phyloP scores from a whole-genome alignment of 2,888 invertebrate species.

The Antitype chi region DNA sequence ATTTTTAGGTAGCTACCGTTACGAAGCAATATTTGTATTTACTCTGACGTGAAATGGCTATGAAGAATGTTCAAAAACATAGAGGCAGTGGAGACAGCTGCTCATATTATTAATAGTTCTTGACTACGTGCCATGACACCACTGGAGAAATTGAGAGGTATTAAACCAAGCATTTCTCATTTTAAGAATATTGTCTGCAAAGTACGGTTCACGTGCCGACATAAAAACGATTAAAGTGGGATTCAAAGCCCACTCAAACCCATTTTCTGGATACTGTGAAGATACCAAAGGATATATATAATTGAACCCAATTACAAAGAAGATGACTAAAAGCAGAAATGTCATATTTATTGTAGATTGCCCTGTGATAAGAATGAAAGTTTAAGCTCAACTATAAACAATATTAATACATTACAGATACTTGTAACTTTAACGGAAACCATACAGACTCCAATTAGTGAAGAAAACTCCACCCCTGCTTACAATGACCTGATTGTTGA shows the following conservation, averaged over 20 bases:
- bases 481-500: background rate
- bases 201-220: too few species aligned
- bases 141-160: too few species aligned
- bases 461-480: background rate
- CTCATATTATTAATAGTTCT: too few species aligned
- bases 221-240: too few species aligned
- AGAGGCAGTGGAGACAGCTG: too few species aligned
- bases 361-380: background rate
- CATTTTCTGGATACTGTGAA: too few species aligned
- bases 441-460: background rate
- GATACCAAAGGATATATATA: too few species aligned
- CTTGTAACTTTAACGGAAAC: background rate
- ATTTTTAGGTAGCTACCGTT: background rate
- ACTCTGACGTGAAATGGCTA: background rate
- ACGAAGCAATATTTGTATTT: background rate
- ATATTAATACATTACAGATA: slow-evolving; percentile 3
- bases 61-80: too few species aligned
- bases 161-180: too few species aligned
- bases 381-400: background rate
- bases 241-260: too few species aligned
- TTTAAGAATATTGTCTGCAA: too few species aligned
- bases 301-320: background rate
- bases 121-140: too few species aligned
- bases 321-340: background rate
- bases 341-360: background rate